phyloP scores from a whole-genome alignment of 2,113 vertebrate species.

The Pithys albifrons region DNA sequence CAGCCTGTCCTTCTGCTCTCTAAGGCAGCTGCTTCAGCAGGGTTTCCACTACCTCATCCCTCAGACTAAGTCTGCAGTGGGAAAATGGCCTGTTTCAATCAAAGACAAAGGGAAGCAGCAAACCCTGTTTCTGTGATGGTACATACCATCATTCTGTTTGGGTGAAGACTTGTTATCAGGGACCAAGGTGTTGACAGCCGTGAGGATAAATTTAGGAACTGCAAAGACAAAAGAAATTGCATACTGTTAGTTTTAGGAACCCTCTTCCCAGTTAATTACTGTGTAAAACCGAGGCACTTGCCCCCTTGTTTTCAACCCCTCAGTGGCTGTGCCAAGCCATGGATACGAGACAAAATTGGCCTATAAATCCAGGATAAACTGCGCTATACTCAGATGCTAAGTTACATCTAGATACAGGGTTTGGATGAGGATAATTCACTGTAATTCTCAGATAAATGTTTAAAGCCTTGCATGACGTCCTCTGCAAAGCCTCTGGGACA shows the following conservation, averaged over 20 bases:
- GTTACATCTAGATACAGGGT: background rate
- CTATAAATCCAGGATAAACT: background rate
- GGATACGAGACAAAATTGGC: background rate
- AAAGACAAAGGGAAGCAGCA: background rate
- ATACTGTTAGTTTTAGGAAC: background rate
- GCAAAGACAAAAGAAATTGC: conserved; percentile 49
- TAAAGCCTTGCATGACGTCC: background rate
- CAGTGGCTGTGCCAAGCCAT: background rate
- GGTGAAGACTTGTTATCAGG: conserved; percentile 49
- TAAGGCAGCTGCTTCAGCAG: background rate
- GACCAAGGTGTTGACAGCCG: conserved; percentile 67
- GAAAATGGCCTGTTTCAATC: background rate
- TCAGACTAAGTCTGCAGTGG: background rate
- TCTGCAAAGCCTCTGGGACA: rapidly evolving
- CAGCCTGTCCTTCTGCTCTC: background rate
- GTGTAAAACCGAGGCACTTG: too few species aligned
- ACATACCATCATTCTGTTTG: conserved; percentile 60
- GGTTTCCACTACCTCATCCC: background rate
- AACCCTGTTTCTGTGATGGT: background rate
- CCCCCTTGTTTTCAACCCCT: background rate
- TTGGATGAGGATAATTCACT: background rate
- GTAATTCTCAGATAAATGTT: background rate
- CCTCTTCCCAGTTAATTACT: background rate
- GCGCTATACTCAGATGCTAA: background rate
- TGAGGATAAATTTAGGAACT: conserved; percentile 81